phyloP scores from a whole-genome alignment of 2,888 invertebrate species.

The Gari tellinella region DNA sequence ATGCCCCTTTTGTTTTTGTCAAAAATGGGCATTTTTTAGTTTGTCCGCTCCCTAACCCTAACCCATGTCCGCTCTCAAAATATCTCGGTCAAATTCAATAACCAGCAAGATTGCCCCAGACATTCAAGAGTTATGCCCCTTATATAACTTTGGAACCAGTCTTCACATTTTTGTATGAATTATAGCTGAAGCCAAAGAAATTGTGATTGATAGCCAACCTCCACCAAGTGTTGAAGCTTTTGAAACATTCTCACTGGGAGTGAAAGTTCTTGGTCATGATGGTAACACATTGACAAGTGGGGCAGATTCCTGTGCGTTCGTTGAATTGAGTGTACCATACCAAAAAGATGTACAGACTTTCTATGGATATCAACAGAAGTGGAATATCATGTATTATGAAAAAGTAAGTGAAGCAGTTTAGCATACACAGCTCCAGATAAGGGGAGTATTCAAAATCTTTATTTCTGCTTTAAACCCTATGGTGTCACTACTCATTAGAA shows the following conservation, averaged over 20 bases:
- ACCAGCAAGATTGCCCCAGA: too few species aligned
- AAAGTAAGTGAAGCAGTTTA: conserved; percentile 6
- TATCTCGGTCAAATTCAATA: too few species aligned
- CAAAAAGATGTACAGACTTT: conserved; percentile 40
- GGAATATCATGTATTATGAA: conserved; percentile 3
- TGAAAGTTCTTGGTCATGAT: conserved; percentile 10
- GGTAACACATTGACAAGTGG: conserved; percentile 35
- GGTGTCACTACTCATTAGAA: too few species aligned
- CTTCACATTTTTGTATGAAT: conserved; percentile 12
- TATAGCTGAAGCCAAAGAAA: conserved; percentile 23
- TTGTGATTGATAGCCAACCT: conserved; percentile 9
- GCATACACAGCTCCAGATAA: too few species aligned
- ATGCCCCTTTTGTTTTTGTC: too few species aligned
- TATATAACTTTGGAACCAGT: too few species aligned
- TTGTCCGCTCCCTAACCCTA: too few species aligned
- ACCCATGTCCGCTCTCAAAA: too few species aligned
- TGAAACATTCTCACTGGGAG: conserved; percentile 10
- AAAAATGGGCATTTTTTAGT: too few species aligned
- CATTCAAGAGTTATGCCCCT: too few species aligned
- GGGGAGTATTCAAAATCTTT: too few species aligned
- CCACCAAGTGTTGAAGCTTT: conserved; percentile 17
- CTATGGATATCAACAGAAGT: conserved; percentile 27
- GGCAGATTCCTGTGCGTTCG: conserved; percentile 58
- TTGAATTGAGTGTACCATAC: conserved; percentile 54
- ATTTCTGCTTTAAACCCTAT: too few species aligned